phyloP scores from a whole-genome alignment of 2,113 vertebrate species.

The Tichodroma muraria region DNA sequence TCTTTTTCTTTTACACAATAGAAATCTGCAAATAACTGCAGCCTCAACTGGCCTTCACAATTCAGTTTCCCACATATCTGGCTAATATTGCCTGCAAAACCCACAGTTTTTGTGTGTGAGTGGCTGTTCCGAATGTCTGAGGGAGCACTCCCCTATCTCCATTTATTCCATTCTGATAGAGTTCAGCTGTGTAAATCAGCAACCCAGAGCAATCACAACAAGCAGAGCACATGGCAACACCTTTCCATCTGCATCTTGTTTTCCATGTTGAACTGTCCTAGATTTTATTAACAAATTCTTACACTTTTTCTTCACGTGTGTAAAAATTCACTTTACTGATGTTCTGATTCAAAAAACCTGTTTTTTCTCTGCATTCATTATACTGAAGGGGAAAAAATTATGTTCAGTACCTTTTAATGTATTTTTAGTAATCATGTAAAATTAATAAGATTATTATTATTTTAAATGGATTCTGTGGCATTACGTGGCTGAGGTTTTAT shows the following conservation, averaged over 20 bases:
- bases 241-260: neutral
- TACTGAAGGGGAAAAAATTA: neutral
- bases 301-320: accelerated
- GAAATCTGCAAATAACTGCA: neutral
- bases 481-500: neutral
- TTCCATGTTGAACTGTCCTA: neutral
- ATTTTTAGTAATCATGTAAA: neutral
- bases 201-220: neutral
- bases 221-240: neutral
- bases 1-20: neutral
- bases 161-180: neutral
- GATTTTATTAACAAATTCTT: neutral
- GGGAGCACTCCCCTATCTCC: neutral
- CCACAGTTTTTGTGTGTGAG: neutral
- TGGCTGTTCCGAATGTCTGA: neutral
- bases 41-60: neutral
- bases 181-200: neutral
- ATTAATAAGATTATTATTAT: neutral
- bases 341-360: neutral
- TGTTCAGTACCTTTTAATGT: neutral
- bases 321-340: neutral
- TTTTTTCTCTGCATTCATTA: neutral
- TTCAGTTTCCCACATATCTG: neutral
- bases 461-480: neutral
- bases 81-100: neutral